phyloP scores from a whole-genome alignment of 1,140 invertebrate species.

The Oryzaephilus surinamensis region DNA sequence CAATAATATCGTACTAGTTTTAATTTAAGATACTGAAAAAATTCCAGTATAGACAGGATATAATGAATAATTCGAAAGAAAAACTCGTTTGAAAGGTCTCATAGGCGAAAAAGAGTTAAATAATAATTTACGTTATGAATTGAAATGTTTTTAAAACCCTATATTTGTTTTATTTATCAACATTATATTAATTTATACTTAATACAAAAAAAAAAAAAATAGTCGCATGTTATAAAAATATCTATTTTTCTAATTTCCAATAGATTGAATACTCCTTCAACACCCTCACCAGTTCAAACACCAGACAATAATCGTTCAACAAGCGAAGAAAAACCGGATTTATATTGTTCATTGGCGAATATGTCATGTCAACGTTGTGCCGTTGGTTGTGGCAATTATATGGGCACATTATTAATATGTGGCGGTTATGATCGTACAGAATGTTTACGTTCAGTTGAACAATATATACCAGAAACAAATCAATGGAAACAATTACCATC shows the following conservation, averaged over 20 bases:
- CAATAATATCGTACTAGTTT: too few species aligned
- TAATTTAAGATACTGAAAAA: too few species aligned
- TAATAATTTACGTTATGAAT: too few species aligned
- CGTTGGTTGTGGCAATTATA: constrained; percentile 59
- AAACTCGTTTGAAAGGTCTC: too few species aligned
- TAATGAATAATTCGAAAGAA: too few species aligned
- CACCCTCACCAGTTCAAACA: constrained; percentile 36
- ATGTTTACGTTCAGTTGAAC: constrained; percentile 65
- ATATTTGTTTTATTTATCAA: neutral
- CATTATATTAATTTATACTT: too few species aligned
- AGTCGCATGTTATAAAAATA: constrained; percentile 1
- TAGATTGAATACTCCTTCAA: constrained; percentile 40
- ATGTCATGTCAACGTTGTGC: constrained; percentile 63
- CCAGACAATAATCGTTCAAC: constrained; percentile 29
- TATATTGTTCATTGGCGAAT: constrained; percentile 50
- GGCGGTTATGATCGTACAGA: constrained; percentile 80
- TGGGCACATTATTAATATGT: constrained; percentile 60
- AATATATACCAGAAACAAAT: constrained; percentile 58
- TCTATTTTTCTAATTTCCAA: constrained; percentile 22
- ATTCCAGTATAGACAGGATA: too few species aligned
- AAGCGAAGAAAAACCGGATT: constrained; percentile 40
- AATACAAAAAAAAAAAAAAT: too few species aligned
- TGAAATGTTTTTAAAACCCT: neutral
- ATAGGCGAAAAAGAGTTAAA: too few species aligned
- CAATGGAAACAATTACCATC: constrained; percentile 53